Percentiles rank a stretch among this genome's conserved stretches.
These are phyloP conservation scores for Mya arenaria DNA, from an alignment of 1,140 invertebrate genomes.

Conservation along the genomic window DNA sequence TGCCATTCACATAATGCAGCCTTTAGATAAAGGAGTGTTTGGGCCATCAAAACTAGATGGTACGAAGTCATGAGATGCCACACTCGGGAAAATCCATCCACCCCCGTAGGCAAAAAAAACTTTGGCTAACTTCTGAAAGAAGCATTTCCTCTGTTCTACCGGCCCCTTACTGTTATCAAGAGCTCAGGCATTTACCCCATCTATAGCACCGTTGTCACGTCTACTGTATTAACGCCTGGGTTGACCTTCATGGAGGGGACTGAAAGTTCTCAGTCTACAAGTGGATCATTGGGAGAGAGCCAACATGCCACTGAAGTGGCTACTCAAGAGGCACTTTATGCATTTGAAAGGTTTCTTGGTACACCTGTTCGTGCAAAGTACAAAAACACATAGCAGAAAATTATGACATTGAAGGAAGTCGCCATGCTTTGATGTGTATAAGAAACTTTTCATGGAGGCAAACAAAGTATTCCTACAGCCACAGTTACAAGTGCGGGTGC, in stretches of 20 bases:
- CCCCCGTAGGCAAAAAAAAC: not conserved
- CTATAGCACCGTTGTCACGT: not conserved
- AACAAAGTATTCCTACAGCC: not conserved
- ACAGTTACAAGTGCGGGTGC: not conserved
- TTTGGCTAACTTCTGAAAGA: not conserved
- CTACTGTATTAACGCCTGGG: not conserved
- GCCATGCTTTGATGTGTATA: slow-evolving; percentile 1
- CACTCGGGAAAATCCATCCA: not conserved
- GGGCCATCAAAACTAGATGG: not conserved
- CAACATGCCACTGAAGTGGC: not conserved
- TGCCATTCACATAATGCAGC: slow-evolving; percentile 43
- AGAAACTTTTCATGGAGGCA: not conserved
- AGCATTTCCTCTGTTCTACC: not conserved
- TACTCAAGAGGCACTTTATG: not conserved
- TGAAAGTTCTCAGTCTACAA: not conserved
- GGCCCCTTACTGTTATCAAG: not conserved
- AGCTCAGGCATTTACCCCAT: not conserved
- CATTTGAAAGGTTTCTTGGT: not conserved
- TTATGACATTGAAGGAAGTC: not conserved
- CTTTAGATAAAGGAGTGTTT: slow-evolving; percentile 52
- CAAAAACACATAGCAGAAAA: not conserved
- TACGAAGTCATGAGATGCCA: not conserved
- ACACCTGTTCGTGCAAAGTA: not conserved
- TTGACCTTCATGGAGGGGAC: not conserved
- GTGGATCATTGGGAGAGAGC: not conserved